These are phyloP conservation scores for Pemphigus obesinymphae DNA, from an alignment of 1,140 invertebrate species.

Conservation along the genomic window DNA sequence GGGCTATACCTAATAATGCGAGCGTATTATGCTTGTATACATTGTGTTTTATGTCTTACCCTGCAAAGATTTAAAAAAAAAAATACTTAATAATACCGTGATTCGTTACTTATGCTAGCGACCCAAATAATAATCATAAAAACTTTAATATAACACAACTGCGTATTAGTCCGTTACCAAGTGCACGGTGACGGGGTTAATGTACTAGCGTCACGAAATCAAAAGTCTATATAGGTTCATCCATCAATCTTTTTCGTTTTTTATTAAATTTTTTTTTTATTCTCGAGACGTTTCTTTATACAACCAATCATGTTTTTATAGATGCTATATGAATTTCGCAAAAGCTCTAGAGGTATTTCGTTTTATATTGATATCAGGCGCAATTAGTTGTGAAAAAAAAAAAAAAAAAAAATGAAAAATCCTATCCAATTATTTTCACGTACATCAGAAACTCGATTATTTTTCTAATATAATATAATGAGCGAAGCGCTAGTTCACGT, in stretches of 20 bases:
- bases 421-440: not conserved
- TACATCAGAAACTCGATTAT: not conserved
- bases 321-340: not conserved
- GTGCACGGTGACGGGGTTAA: constrained; percentile 27
- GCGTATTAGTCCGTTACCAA: not conserved
- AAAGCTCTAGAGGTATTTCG: not conserved
- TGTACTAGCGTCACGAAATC: constrained; percentile 32
- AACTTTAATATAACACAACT: constrained; percentile 9
- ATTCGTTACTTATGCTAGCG: not conserved
- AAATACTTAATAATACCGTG: not conserved
- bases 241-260: constrained; percentile 29
- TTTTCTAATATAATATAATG: too few relatives aligned
- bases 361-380: not conserved
- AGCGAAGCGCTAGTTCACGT: not conserved
- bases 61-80: not conserved
- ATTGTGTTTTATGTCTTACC: not conserved
- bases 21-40: too few relatives aligned
- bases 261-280: not conserved
- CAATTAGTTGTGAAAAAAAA: not conserved
- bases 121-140: not conserved
- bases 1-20: too few relatives aligned
- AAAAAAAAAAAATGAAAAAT: too few relatives aligned
- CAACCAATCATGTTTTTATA: not conserved
- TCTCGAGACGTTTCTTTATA: not conserved
- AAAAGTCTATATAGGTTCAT: constrained; percentile 32